Evolutionary conservation across 2,797 vertebrate genomes (phyloP).

Genomic region (Ceryle rudis): DNA sequence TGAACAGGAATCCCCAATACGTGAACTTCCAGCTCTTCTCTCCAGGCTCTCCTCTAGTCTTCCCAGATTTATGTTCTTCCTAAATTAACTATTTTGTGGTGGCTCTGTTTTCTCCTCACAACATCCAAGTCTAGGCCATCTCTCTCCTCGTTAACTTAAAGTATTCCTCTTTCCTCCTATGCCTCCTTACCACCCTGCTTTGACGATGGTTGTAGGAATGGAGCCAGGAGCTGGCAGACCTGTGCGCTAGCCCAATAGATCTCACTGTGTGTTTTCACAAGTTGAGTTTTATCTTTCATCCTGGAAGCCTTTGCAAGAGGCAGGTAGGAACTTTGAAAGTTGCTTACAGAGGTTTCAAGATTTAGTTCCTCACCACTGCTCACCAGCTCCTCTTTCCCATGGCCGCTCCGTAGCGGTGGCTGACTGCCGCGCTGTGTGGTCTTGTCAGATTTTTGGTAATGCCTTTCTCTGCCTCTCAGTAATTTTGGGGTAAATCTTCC

Average conservation of each 20-base stretch:
- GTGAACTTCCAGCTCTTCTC: not conserved
- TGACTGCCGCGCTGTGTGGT: not conserved
- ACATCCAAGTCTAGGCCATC: not conserved
- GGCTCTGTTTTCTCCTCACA: not conserved
- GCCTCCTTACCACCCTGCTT: not conserved
- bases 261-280: not conserved
- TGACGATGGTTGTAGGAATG: not conserved
- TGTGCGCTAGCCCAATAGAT: not conserved
- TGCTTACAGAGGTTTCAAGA: not conserved
- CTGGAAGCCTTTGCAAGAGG: not conserved
- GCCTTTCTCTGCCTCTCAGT: not conserved
- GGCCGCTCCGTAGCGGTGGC: not conserved
- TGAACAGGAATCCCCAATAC: constrained; percentile 8
- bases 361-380: not conserved
- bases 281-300: not conserved
- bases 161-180: not conserved
- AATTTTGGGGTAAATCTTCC: not conserved
- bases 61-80: not conserved
- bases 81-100: not conserved
- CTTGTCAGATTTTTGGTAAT: not conserved
- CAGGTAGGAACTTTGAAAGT: not conserved
- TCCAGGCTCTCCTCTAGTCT: not conserved
- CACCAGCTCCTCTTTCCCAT: not conserved
- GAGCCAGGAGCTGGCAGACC: not conserved
- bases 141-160: not conserved